Percentiles rank a stretch among this genome's conserved stretches.
Evolutionary conservation across 2,888 invertebrate genomes (phyloP).

Genomic region (Amiota communis): DNA sequence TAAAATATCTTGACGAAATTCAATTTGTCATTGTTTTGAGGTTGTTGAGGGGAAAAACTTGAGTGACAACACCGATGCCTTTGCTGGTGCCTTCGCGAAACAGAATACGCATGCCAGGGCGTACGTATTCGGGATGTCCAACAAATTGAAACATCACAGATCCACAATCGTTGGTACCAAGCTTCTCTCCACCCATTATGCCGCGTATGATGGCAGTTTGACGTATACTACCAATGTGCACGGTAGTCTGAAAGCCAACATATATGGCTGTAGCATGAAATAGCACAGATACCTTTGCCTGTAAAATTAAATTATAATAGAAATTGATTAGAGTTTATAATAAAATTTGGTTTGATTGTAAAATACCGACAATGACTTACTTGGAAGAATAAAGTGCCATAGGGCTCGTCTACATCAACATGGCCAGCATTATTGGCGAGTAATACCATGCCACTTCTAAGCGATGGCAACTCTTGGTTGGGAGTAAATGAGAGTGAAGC

Average conservation of each 20-base stretch:
- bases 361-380: slow-evolving; percentile 59
- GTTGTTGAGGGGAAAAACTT: slow-evolving; percentile 78
- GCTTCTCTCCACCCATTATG: slow-evolving; percentile 75
- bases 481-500: slow-evolving; percentile 83
- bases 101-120: slow-evolving; percentile 83
- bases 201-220: slow-evolving; percentile 94
- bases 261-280: slow-evolving; percentile 89
- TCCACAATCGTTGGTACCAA: slow-evolving; percentile 87
- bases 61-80: slow-evolving; percentile 88
- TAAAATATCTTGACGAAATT: background rate
- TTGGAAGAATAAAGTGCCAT: slow-evolving; percentile 79
- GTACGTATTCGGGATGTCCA: slow-evolving; percentile 90
- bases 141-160: slow-evolving; percentile 91
- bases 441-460: slow-evolving; percentile 90
- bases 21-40: slow-evolving; percentile 53
- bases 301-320: slow-evolving; percentile 55
- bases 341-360: background rate
- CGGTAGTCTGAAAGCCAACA: slow-evolving; percentile 91
- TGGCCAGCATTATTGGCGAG: slow-evolving; percentile 70
- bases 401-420: slow-evolving; percentile 73
- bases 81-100: slow-evolving; percentile 89
- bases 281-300: slow-evolving; percentile 92
- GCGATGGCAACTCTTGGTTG: slow-evolving; percentile 74
- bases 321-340: background rate
- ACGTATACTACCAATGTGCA: slow-evolving; percentile 95